Percentiles rank a stretch among this genome's conserved stretches.
Conservation (phyloP, 1,140 invertebrate genomes). For the Diachasmimorpha longicaudata region DNA sequence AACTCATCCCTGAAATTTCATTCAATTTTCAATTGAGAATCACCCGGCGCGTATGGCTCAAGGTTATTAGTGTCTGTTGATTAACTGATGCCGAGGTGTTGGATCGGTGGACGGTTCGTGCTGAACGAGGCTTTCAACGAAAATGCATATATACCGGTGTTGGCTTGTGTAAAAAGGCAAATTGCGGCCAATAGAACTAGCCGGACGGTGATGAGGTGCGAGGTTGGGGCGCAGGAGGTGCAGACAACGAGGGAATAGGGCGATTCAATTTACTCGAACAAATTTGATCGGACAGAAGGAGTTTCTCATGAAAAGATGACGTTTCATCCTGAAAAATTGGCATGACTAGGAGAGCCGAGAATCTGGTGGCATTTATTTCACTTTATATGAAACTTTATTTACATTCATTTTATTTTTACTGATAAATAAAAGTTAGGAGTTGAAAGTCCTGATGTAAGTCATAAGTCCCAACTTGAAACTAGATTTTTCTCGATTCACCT, state of each 20-base stretch:
- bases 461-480: too few species aligned
- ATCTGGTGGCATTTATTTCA: too few species aligned
- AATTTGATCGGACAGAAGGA: conserved; percentile 6
- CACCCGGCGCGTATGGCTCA: background rate
- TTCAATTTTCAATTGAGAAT: background rate
- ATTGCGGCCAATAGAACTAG: background rate
- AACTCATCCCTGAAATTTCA: background rate
- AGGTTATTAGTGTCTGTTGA: background rate
- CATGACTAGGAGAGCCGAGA: background rate
- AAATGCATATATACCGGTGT: background rate
- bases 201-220: background rate
- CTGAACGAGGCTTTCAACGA: background rate
- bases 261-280: conserved; percentile 18
- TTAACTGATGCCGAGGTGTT: background rate
- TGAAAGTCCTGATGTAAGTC: too few species aligned
- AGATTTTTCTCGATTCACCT: too few species aligned
- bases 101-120: background rate
- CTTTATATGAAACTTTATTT: too few species aligned
- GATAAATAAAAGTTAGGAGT: too few species aligned
- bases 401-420: too few species aligned
- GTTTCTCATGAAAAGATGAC: conserved; percentile 10
- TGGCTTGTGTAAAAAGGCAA: background rate
- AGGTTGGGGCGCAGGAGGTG: background rate
- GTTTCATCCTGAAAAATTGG: background rate
- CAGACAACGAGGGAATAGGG: background rate